Evolutionary conservation across 2,797 vertebrate species (phyloP).

Genomic region (Betta splendens): DNA sequence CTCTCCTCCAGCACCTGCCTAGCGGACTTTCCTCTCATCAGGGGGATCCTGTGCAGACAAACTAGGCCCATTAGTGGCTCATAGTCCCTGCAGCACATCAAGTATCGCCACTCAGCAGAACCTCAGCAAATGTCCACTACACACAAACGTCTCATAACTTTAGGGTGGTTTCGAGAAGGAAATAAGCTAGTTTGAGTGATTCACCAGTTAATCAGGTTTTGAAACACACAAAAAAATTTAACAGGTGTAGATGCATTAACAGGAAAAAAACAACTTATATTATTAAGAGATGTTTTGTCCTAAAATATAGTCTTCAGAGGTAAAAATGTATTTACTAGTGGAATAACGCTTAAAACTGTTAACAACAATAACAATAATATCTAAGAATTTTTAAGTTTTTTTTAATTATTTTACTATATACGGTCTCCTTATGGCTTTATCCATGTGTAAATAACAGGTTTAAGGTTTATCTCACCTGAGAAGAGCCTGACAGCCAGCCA

Average conservation of each 20-base stretch:
- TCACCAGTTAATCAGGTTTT: too few species aligned
- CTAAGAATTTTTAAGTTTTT: not conserved
- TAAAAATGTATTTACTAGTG: too few species aligned
- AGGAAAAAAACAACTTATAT: too few species aligned
- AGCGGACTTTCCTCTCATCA: constrained; percentile 44
- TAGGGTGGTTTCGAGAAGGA: constrained; percentile 1
- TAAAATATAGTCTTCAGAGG: too few species aligned
- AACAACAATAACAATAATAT: not conserved
- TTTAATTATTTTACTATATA: not conserved
- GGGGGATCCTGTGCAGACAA: constrained; percentile 43
- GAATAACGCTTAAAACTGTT: not conserved
- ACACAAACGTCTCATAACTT: constrained; percentile 6
- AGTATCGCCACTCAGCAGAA: not conserved
- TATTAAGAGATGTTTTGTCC: too few species aligned
- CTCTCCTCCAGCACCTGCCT: constrained; percentile 44
- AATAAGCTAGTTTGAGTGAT: too few species aligned
- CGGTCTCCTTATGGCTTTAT: too few species aligned
- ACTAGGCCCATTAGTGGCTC: not conserved
- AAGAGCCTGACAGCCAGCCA: constrained; percentile 13
- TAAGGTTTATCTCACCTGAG: constrained; percentile 19
- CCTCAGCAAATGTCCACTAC: too few species aligned
- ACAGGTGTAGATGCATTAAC: too few species aligned
- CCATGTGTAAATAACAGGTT: too few species aligned
- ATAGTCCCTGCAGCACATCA: not conserved
- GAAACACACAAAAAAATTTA: too few species aligned